Percentiles rank a stretch among this genome's conserved stretches.
These are phyloP conservation scores for Pleuronectes platessa DNA, from an alignment of 2,113 vertebrate species.

Conservation along the genomic window DNA sequence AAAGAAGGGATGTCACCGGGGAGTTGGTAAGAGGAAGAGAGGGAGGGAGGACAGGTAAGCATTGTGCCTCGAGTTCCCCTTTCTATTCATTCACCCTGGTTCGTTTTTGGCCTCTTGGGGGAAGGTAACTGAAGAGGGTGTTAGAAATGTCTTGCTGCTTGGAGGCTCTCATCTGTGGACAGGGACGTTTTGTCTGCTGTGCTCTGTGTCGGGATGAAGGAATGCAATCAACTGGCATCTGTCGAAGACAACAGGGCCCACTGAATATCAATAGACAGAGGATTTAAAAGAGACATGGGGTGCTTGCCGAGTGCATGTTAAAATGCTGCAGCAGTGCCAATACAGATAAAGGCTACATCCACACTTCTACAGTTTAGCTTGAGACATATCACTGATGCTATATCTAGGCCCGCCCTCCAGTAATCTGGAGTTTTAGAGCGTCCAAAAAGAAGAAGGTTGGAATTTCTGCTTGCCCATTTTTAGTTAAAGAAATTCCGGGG, in stretches of 20 bases:
- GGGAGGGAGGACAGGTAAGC: conserved; percentile 67
- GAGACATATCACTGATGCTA: too few relatives aligned
- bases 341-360: too few relatives aligned
- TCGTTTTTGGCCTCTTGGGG: conserved; percentile 65
- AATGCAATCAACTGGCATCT: conserved; percentile 58
- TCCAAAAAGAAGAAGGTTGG: too few relatives aligned
- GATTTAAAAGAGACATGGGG: conserved; percentile 30
- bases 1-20: conserved; percentile 55
- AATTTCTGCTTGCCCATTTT: too few relatives aligned
- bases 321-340: neutral
- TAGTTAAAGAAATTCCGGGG: too few relatives aligned
- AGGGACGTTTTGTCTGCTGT: conserved; percentile 43
- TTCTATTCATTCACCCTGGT: conserved; percentile 69
- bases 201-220: conserved; percentile 46
- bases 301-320: neutral
- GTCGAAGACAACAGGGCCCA: conserved; percentile 35
- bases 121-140: conserved; percentile 73
- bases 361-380: too few relatives aligned
- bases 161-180: conserved; percentile 56
- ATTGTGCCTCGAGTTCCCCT: conserved; percentile 71
- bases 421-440: too few relatives aligned
- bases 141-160: conserved; percentile 70
- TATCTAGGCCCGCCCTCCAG: too few relatives aligned
- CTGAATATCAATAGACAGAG: conserved; percentile 39
- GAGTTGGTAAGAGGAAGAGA: conserved; percentile 57